Evolutionary conservation across 2,888 invertebrate genomes (phyloP).

Genomic region (Monoplex corrugatus): DNA sequence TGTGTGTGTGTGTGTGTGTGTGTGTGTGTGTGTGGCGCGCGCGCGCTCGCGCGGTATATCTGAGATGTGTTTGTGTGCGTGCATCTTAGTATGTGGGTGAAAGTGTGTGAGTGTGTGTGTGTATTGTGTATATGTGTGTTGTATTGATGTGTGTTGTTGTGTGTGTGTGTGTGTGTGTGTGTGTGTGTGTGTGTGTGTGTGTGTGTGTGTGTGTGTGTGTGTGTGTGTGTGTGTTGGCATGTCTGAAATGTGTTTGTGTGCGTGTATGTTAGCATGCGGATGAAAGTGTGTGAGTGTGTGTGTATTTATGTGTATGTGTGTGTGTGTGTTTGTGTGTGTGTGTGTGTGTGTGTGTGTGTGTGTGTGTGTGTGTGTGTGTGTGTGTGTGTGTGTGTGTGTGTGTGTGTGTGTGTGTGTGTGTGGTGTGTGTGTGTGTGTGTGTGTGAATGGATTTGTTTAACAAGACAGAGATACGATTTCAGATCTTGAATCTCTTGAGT

Average conservation of each 20-base stretch:
- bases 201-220: background rate
- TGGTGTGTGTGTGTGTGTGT: too few species aligned
- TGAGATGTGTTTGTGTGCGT: background rate
- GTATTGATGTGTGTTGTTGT: background rate
- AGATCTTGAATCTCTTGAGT: background rate
- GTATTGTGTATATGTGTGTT: background rate
- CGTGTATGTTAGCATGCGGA: background rate
- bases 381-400: slow-evolving; percentile 1
- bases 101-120: background rate
- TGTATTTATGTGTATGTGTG: background rate
- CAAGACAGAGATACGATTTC: background rate
- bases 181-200: background rate
- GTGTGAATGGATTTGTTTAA: background rate
- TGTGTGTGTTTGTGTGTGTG: background rate
- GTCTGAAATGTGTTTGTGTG: slow-evolving; percentile 1
- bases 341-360: slow-evolving; percentile 1
- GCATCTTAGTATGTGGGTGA: too few species aligned
- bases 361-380: slow-evolving; percentile 31
- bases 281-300: background rate
- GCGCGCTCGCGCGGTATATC: background rate
- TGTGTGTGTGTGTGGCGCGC: background rate
- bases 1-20: background rate
- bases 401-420: background rate
- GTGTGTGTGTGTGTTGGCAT: background rate
- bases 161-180: background rate